Evolutionary conservation across 2,888 invertebrate species (phyloP), one percentile per base, ranked within the genome.

Genomic region (Cynaeus angustus): DNA sequence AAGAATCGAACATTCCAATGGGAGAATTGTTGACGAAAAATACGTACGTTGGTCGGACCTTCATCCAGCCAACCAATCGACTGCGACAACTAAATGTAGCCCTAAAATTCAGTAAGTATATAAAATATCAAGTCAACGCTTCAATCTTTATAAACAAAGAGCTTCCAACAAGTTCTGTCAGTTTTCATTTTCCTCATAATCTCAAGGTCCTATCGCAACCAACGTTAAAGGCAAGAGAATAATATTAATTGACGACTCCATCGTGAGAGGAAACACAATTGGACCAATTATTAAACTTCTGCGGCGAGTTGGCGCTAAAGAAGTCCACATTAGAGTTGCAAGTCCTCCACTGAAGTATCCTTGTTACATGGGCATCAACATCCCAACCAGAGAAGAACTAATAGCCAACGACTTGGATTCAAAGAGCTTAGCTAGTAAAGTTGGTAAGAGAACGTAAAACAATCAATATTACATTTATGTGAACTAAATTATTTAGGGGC

Each of bases 291-390:
- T 99, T 52, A 94, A 95, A 84, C 87, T 99, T 75, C 84, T 99
- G 50, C 89, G 94, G 55, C 95, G 95, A 78, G 95, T 96, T 0
- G 99, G 99, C 0, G 99, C 98, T 0, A 92, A 90, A 77, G 97
- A 99, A 89, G 98, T 99, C 0, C 99, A 99, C 84, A 93, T 99
- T 46, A 88, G 98, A 80, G 95, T 99, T 77, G 99, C 99, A 38
- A 98, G 98, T 8, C 99, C 99, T 0, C 98, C 99, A 0, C 88
- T 99, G 52, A 91, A 92, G 80, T 94, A 93, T 85, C 97, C 98
- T 0, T 99, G 99, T 84, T 98, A 97, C 85, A 99, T 99, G 99
- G 99, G 99, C 56, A 99, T 99, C 82, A 99, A 99, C 86, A 99
- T 99, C 76, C 99, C 99, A n/a, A 98, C 98, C 0, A 88, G 92